Evolutionary conservation across 2,888 invertebrate genomes (phyloP).

Genomic region (Pyralis farinalis): DNA sequence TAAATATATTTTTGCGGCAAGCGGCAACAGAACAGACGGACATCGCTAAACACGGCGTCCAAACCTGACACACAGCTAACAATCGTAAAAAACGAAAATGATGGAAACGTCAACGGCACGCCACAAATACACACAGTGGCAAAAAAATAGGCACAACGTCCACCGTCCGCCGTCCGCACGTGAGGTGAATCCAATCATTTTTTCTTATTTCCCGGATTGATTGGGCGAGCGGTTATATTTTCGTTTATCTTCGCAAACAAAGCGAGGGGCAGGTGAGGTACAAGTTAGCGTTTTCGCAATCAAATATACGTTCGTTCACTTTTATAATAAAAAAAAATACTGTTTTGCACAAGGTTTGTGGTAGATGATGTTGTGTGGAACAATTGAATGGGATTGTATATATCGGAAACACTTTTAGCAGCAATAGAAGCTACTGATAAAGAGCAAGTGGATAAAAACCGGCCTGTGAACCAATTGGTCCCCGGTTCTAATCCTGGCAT

Average conservation of each 20-base stretch:
- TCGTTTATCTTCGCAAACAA: constrained; percentile 54
- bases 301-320: no score
- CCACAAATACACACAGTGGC: constrained; percentile 40
- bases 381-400: no score
- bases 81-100: constrained; percentile 23
- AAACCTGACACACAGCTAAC: neutral
- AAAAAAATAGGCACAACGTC: constrained; percentile 51
- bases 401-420: no score
- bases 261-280: constrained; percentile 51
- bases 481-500: no score
- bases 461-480: no score
- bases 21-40: no score
- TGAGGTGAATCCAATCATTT: constrained; percentile 70
- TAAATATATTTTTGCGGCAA: no score
- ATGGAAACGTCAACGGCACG: constrained; percentile 27
- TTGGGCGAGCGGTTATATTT: constrained; percentile 58
- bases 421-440: no score
- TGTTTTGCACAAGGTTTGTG: no score
- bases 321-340: constrained; percentile 9
- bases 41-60: no score
- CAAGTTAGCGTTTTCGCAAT: constrained; percentile 16
- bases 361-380: no score
- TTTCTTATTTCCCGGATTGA: constrained; percentile 70
- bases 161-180: constrained; percentile 48
- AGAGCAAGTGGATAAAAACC: no score